Evolutionary conservation across 2,797 vertebrate species (phyloP).

Genomic region (Paguma larvata): DNA sequence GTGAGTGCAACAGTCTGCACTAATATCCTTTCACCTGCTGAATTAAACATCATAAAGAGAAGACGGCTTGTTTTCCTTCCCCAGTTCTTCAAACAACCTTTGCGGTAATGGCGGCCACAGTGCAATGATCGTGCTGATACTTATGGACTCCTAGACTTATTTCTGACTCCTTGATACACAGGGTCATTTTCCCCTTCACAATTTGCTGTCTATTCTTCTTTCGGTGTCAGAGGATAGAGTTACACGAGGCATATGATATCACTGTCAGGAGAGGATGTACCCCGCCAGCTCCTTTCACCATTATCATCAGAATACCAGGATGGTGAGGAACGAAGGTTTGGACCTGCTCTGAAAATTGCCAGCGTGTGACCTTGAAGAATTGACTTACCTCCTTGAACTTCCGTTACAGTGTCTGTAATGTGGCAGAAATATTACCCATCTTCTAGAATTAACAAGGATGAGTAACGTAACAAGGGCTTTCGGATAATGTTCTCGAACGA

Average conservation of each 20-base stretch:
- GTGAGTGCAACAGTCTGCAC: constrained; percentile 6
- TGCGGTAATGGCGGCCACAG: not conserved
- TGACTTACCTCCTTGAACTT: not conserved
- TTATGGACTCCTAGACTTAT: not conserved
- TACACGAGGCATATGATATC: not conserved
- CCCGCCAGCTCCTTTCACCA: not conserved
- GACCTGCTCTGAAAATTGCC: not conserved
- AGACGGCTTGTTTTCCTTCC: not conserved
- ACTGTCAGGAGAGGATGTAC: not conserved
- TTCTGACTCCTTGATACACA: not conserved
- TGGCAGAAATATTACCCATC: not conserved
- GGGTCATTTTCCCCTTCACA: not conserved
- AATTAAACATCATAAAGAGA: constrained; percentile 76
- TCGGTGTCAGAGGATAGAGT: not conserved
- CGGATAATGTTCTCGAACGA: not conserved
- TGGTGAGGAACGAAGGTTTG: not conserved
- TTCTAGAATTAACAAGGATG: not conserved
- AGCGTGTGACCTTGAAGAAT: not conserved
- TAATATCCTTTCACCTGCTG: constrained; percentile 21
- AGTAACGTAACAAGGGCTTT: not conserved
- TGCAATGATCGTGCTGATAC: not conserved
- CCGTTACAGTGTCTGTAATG: not conserved
- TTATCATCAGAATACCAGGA: not conserved
- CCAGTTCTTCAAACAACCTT: not conserved
- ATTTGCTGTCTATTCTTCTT: not conserved